A percentile compares a stretch with the other conserved stretches of the same genome.
phyloP scores from a whole-genome alignment of 1,140 invertebrate genomes.

The Saccostrea echinata region DNA sequence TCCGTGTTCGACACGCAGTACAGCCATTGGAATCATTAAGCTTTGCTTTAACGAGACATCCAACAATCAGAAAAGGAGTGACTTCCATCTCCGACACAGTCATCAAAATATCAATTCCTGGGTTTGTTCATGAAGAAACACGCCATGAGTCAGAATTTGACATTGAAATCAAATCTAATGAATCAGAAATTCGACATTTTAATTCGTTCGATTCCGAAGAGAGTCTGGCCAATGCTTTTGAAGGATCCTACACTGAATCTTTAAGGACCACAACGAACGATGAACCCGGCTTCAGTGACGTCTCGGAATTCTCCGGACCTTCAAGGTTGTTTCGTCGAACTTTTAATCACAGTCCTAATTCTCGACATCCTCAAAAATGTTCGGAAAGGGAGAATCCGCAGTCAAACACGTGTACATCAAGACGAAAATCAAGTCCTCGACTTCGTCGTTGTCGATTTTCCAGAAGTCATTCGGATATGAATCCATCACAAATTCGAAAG shows the following conservation, averaged over 20 bases:
- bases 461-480: slow-evolving; percentile 25
- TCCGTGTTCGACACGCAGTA: not conserved
- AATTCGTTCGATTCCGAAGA: slow-evolving; percentile 17
- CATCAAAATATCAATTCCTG: slow-evolving; percentile 23
- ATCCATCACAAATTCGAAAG: slow-evolving; percentile 21
- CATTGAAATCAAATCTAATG: slow-evolving; percentile 16
- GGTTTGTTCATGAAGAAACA: slow-evolving; percentile 5
- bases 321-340: slow-evolving; percentile 16
- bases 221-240: slow-evolving; percentile 6
- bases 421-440: slow-evolving; percentile 13
- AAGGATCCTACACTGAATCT: slow-evolving; percentile 14
- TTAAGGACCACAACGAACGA: not conserved
- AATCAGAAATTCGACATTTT: slow-evolving; percentile 1
- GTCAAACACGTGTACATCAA: not conserved
- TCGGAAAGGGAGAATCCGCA: not conserved
- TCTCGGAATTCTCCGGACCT: not conserved
- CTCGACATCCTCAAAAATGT: not conserved
- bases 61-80: slow-evolving; percentile 10
- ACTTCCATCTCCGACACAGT: slow-evolving; percentile 15
- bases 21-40: slow-evolving; percentile 10
- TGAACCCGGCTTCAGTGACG: not conserved
- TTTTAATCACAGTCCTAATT: not conserved
- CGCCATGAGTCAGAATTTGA: slow-evolving; percentile 21
- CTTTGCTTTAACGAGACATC: slow-evolving; percentile 17
- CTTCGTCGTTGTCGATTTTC: slow-evolving; percentile 14